Evolutionary conservation across 2,113 vertebrate genomes (phyloP).

Genomic region (Oceanodroma tethys): DNA sequence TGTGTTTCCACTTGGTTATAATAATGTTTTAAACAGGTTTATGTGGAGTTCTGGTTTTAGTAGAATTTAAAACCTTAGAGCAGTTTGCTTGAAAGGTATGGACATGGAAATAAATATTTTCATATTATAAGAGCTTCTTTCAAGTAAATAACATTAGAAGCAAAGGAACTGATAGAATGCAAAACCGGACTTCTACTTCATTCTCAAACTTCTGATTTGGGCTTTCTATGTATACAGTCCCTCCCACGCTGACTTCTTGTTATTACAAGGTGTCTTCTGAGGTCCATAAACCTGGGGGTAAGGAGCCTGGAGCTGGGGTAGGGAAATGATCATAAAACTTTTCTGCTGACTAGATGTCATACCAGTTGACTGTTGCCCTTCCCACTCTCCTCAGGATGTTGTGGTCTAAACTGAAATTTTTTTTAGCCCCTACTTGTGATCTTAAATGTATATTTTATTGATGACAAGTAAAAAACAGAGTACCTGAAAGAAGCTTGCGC

Average conservation of each 20-base stretch:
- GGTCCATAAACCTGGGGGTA: not conserved
- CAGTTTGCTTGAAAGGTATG: not conserved
- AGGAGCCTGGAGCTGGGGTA: not conserved
- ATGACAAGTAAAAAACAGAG: not conserved
- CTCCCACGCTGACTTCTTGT: not conserved
- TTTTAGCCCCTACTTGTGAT: not conserved
- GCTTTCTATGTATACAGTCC: not conserved
- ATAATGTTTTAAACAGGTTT: not conserved
- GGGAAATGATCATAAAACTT: not conserved
- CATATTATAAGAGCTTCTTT: not conserved
- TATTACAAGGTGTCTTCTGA: not conserved
- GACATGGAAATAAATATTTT: not conserved
- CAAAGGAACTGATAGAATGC: not conserved
- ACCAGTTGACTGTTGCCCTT: not conserved
- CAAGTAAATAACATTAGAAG: not conserved
- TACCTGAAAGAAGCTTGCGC: not conserved
- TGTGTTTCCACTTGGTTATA: conserved; percentile 26
- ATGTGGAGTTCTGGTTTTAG: not conserved
- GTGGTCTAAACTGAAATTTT: not conserved
- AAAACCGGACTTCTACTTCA: not conserved
- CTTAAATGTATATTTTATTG: not conserved
- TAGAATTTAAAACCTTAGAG: not conserved
- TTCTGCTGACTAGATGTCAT: not conserved
- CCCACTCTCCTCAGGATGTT: not conserved
- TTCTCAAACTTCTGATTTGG: not conserved